Conservation (phyloP, 2,113 vertebrate species). For the Myiozetetes cayanensis region DNA sequence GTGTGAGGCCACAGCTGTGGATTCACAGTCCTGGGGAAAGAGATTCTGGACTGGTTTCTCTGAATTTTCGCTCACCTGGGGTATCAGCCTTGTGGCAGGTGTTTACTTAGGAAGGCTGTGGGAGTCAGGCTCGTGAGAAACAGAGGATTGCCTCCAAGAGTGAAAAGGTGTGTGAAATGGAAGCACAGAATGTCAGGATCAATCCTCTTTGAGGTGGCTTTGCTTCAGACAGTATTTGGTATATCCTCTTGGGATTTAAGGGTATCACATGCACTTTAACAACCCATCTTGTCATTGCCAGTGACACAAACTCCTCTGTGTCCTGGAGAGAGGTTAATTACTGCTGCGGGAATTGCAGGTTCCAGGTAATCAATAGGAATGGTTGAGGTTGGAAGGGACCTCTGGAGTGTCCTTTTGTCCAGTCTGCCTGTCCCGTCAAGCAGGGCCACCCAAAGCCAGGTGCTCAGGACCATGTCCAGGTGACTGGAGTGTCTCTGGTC, state of each 20-base stretch:
- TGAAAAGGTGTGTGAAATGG: neutral
- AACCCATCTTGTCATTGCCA: neutral
- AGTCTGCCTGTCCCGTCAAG: neutral
- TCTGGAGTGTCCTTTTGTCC: neutral
- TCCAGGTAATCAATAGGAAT: neutral
- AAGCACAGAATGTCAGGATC: neutral
- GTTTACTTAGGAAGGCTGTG: too few species aligned
- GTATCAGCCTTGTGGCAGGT: neutral
- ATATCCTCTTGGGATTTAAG: neutral
- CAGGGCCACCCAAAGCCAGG: neutral
- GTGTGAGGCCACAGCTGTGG: neutral
- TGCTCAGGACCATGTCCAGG: neutral
- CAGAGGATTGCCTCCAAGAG: neutral
- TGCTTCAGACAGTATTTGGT: neutral
- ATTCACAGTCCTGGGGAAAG: neutral
- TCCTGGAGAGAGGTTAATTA: too few species aligned
- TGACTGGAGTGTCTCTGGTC: neutral
- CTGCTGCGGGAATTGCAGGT: neutral
- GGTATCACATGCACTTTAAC: neutral
- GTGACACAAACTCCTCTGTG: neutral
- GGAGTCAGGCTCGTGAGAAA: accelerated
- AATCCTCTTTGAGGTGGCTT: neutral
- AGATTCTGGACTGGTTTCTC: neutral
- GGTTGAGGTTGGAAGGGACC: neutral
- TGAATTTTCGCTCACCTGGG: neutral